Base-by-base conservation (phyloP, 37 sponge, comb jelly and placozoan genomes). In the Eunapius fragilis region DNA sequence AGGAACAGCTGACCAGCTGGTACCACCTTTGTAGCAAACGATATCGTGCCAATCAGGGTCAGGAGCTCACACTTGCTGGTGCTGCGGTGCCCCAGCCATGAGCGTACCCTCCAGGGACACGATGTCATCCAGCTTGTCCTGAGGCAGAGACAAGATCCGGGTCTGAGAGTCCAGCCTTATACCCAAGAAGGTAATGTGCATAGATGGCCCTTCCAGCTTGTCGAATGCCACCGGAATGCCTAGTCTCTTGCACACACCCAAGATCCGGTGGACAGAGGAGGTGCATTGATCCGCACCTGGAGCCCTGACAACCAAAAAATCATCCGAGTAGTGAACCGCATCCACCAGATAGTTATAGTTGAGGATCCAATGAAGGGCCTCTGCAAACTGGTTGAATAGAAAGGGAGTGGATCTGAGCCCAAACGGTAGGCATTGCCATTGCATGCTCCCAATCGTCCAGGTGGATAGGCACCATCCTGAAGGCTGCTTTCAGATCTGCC, bases 401-500 rank as follows among this genome's bases (percentile, higher is more conserved):
- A 80, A 74, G 2, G 87, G 87, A 7, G 80, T 71, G 1, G 87
- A 79, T 31, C 87, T 19, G 12, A 78, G 35, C 13, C 72, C 71
- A 75, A 86, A 79, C 0, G 87, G 87, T 70, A 86, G 12, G 28
- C 72, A 41, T 41, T 41, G 41, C 87, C 87, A 86, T n/a, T 80
- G 74, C 25, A 78, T 73, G 33, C 87, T 84, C 67, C 88, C 88
- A 76, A 49, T 88, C 88, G 23, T 41, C 31, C 17, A 22, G 77
- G 3, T 37, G 88, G 34, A 88, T 83, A 11, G 88, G 88, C 31
- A 71, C 25, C 26, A 88, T 45, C 34, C 88, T 50, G 69, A 80
- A 88, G 32, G 88, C 88, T 30, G 36, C n/a, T 70, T 87, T 87
- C 28, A 87, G 37, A 75, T 87, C 81, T 13, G 36, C 68, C 35